Base-by-base conservation (phyloP, 2,888 invertebrate species). In the Pollenia angustigena region DNA sequence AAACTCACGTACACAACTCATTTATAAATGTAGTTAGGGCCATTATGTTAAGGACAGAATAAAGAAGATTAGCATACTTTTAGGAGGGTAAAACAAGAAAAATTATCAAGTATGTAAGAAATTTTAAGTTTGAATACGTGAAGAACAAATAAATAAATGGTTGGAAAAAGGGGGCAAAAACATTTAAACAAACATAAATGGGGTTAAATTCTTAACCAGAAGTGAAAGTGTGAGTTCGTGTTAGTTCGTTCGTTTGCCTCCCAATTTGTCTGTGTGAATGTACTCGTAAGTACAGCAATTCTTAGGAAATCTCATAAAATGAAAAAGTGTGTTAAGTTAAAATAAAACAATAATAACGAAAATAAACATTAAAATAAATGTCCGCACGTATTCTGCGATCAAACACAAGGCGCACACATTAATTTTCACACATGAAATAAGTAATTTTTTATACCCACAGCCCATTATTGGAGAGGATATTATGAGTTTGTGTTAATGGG, bases 21-120 rank as follows among this genome's bases (percentile, higher is more conserved):
- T 32, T 6, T 32, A 32, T 4, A 54, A 46, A 46, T 44, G n/a
- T 11, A 9, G 32, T 46, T 78, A 42, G 66, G 14, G 42, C 54
- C 32, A n/a, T 50, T 50, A 16, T 69, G 14, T 50, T 14, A 12
- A 32, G 68, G 46, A n/a, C 32, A 56, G n/a, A 52, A 54, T 23
- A 23, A 23, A 16, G 48, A 40, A 40, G 32, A 75, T 81, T 81
- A 82, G 75, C 81, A 82, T 82, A 69, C 60, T 69, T 82, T 81
- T 75, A 69, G 60, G 62, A 48, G 58, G 18, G 46, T 18, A 2
- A 32, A 52, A 40, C 16, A 18, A 40, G 11, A 40, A n/a, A 68
- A 14, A 68, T 74, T 75, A 60, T 69, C 18, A 75, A 54, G 58
- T 16, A 32, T 32, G 62, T 81, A 58, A 75, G 62, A 74, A 68